Base-by-base conservation (phyloP, 1,140 invertebrate genomes). In the Solenopsis invicta region DNA sequence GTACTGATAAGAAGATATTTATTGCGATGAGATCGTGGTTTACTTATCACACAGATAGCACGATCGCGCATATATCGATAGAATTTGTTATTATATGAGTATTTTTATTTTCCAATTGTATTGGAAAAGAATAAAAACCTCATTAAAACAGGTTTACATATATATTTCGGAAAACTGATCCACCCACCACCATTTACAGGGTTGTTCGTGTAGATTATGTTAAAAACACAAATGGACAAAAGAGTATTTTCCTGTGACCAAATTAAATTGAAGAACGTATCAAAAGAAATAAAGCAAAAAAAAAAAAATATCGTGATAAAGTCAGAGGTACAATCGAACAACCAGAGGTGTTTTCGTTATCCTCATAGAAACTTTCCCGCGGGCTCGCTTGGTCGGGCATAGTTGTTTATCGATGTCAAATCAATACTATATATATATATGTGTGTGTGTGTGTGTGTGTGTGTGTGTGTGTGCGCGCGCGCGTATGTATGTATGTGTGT, bases 401-500 rank as follows among this genome's bases (percentile, higher is more conserved):
- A 50, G 74, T 88, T 89, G 87, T 89, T 86, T 89, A 78, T 89
- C 88, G 88, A 89, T 89, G 86, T 82, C 88, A 89, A 89, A 88
- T 88, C 87, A 82, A 88, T 89, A 86, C 54, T 9, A 81, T 24
- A 71, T 56, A 37, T 29, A 78, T 8, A 69, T 8, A 41, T 8
- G 5, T 41, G 3, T 8, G 5, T 8, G 8, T 41, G 5, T 8
- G 5, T 8, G 29, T 24, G 6, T 16, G n/a, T n/a, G n/a, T n/a
- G n/a, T n/a, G n/a, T n/a, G n/a, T n/a, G n/a, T n/a, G n/a, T n/a
- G n/a, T n/a, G n/a, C n/a, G n/a, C n/a, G n/a, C n/a, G n/a, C n/a
- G n/a, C n/a, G n/a, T n/a, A n/a, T n/a, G n/a, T 8, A 41, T 41
- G 3, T 8, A 41, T 8, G 8, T 41, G 5, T 8, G 5, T 8